Percentiles rank a stretch among this genome's conserved stretches.
Conservation (phyloP, 2,113 vertebrate genomes). For the Ameiurus melas region DNA sequence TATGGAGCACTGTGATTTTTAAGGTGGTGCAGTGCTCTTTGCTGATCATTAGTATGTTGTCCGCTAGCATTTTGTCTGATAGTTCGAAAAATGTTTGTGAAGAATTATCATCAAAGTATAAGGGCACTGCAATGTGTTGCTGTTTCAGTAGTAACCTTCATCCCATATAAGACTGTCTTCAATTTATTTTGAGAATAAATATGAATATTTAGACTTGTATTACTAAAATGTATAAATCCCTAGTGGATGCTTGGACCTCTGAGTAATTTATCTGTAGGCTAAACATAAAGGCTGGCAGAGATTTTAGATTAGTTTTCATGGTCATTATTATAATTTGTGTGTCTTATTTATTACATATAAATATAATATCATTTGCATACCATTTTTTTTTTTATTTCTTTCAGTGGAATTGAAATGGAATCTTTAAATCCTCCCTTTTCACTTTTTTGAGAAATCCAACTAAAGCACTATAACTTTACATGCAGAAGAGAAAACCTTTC, state of each 20-base stretch:
- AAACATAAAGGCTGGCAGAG: background rate
- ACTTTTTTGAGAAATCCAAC: background rate
- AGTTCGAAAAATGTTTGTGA: constrained; percentile 28
- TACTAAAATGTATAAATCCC: background rate
- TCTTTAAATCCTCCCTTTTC: background rate
- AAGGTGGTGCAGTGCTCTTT: constrained; percentile 35
- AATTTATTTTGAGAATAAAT: background rate
- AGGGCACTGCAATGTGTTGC: background rate
- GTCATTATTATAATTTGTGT: background rate
- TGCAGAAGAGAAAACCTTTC: background rate
- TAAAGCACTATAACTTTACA: background rate
- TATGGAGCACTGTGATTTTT: constrained; percentile 41
- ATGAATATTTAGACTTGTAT: background rate
- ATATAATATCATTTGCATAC: background rate
- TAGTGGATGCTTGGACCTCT: background rate
- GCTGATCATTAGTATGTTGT: constrained; percentile 29
- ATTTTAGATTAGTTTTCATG: background rate
- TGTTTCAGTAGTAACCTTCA: background rate
- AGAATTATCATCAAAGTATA: constrained; percentile 29
- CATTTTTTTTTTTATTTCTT: background rate
- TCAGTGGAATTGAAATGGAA: background rate
- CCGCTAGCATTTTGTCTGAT: background rate
- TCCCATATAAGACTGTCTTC: background rate
- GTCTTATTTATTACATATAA: background rate
- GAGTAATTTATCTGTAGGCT: background rate